phyloP scores from a whole-genome alignment of 2,113 vertebrate species.

The Chaetorhynchus papuensis region DNA sequence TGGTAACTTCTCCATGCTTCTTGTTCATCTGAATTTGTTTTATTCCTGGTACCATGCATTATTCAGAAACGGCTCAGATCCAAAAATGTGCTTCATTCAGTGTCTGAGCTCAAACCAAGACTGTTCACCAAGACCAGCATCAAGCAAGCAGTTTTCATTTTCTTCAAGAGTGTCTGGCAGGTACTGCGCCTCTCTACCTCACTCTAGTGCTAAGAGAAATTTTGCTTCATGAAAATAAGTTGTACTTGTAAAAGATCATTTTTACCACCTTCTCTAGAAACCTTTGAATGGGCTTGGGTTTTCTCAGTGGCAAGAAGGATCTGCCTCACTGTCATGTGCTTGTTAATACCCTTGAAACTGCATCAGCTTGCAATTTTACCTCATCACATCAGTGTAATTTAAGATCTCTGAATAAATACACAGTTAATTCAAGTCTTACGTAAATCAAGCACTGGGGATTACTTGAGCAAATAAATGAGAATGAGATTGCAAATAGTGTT shows the following conservation, averaged over 20 bases:
- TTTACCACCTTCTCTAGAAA: not conserved
- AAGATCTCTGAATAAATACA: conserved; percentile 55
- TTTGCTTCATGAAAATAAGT: not conserved
- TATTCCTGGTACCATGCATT: not conserved
- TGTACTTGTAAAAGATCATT: not conserved
- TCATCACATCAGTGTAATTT: conserved; percentile 37
- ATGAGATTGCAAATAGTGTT: not conserved
- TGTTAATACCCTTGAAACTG: conserved; percentile 47
- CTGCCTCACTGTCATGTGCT: not conserved
- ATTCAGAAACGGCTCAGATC: not conserved
- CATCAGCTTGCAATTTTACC: conserved; percentile 44
- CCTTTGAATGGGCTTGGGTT: not conserved
- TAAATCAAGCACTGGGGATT: conserved; percentile 59
- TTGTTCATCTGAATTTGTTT: not conserved
- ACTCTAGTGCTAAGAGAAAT: not conserved
- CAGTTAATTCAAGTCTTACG: conserved; percentile 54
- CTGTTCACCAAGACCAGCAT: not conserved
- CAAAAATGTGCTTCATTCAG: not conserved
- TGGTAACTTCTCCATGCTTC: not conserved
- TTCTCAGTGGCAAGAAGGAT: not conserved
- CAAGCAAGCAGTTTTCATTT: not conserved
- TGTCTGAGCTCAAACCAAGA: not conserved
- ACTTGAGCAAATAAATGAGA: conserved; percentile 56
- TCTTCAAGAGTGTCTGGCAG: not conserved
- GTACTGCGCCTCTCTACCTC: not conserved